phyloP scores from a whole-genome alignment of 2,888 invertebrate species.

The Cerceris rybyensis region DNA sequence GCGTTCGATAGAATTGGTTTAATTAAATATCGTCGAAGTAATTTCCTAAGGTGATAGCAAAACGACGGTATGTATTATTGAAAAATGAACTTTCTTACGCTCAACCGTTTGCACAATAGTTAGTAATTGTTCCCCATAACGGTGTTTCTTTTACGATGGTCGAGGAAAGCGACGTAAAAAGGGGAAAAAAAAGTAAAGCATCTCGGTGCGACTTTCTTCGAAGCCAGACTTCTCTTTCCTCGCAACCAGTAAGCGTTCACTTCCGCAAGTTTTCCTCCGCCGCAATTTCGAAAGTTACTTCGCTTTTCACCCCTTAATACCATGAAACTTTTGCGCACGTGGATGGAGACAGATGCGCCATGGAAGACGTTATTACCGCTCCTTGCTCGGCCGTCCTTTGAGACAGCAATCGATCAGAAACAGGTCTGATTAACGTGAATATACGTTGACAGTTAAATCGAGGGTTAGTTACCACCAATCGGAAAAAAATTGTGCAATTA shows the following conservation, averaged over 20 bases:
- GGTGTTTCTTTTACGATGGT: background rate
- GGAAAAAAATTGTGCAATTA: too few species aligned
- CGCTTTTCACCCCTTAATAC: constrained; percentile 23
- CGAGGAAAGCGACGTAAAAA: background rate
- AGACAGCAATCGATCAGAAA: constrained; percentile 18
- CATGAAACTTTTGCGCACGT: constrained; percentile 30
- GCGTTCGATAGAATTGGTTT: background rate
- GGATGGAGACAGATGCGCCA: constrained; percentile 19
- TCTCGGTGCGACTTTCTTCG: constrained; percentile 19
- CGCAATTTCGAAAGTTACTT: constrained; percentile 49
- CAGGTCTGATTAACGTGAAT: background rate
- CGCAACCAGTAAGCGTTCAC: background rate
- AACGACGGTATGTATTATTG: background rate
- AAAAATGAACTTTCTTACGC: constrained; percentile 4
- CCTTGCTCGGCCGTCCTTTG: constrained; percentile 1
- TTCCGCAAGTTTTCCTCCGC: constrained; percentile 28
- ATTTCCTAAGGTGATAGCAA: background rate
- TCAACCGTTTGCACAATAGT: constrained; percentile 6
- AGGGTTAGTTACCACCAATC: background rate
- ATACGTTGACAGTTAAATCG: background rate
- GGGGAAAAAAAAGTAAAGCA: background rate
- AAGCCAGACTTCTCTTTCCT: constrained; percentile 5
- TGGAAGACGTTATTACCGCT: constrained; percentile 35
- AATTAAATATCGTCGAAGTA: constrained; percentile 1
- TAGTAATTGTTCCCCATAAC: constrained; percentile 25